Evolutionary conservation across 2,797 vertebrate genomes (phyloP).

Genomic region (Smutsia gigantea): DNA sequence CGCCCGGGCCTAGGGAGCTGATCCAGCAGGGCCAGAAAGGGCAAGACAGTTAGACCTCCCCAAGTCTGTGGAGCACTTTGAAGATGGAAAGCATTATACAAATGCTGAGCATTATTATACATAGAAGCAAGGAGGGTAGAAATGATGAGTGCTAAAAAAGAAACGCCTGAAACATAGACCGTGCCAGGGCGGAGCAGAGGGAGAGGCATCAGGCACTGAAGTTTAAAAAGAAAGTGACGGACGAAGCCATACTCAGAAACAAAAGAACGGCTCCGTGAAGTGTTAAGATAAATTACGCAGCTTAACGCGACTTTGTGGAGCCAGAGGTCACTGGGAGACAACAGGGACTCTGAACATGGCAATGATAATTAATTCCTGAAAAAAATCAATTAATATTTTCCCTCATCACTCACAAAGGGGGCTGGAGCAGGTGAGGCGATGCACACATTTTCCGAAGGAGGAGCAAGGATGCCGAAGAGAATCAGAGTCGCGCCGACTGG

Average conservation of each 20-base stretch:
- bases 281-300: neutral
- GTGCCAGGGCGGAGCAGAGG: neutral
- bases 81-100: conserved; percentile 45
- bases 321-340: conserved; percentile 41
- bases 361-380: conserved; percentile 59
- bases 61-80: conserved; percentile 1
- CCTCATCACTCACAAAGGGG: neutral
- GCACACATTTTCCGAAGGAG: neutral
- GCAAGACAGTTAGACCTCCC: conserved; percentile 52
- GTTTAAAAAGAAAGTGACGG: neutral
- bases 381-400: conserved; percentile 58
- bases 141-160: neutral
- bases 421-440: neutral
- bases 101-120: conserved; percentile 49
- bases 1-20: neutral
- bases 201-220: neutral
- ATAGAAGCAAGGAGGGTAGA: neutral
- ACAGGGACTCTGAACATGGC: neutral
- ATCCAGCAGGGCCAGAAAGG: neutral
- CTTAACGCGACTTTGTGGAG: neutral
- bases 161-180: neutral
- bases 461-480: neutral
- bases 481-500: accelerated
- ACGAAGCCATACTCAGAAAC: neutral
- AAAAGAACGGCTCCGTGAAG: neutral